Conservation (phyloP, 53 echinoderm and acorn worm genomes). For the Apostichopus leukothele region DNA sequence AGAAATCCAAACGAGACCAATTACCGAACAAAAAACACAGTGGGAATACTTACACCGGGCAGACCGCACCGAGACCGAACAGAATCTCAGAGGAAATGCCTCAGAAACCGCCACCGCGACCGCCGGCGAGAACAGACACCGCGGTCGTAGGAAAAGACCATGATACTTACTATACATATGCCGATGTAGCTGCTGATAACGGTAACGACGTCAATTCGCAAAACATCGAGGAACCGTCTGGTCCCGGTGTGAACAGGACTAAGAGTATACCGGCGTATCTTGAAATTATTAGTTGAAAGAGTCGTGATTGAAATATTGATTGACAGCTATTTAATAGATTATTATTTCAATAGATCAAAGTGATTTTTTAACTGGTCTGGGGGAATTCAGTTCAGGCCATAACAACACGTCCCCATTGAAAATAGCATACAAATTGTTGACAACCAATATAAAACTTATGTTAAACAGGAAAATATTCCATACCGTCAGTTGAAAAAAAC, state of each 20-base stretch:
- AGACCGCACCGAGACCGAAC: background rate
- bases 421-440: too few relatives aligned
- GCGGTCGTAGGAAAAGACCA: constrained; percentile 7
- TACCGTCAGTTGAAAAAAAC: too few relatives aligned
- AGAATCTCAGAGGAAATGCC: background rate
- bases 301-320: too few relatives aligned
- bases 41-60: constrained; percentile 9
- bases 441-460: too few relatives aligned
- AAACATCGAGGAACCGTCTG: background rate
- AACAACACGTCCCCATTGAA: too few relatives aligned
- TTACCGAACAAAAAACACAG: constrained; percentile 19
- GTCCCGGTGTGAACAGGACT: background rate
- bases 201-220: background rate
- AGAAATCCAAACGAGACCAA: background rate
- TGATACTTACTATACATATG: constrained; percentile 21
- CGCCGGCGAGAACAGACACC: constrained; percentile 31
- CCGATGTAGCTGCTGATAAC: constrained; percentile 29
- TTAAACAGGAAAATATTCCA: too few relatives aligned
- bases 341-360: too few relatives aligned
- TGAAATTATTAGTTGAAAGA: constrained; percentile 10
- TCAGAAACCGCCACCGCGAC: constrained; percentile 14
- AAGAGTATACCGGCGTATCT: constrained; percentile 17
- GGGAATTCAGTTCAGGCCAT: too few relatives aligned
- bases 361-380: too few relatives aligned
- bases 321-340: too few relatives aligned